phyloP scores from a whole-genome alignment of 1,140 invertebrate species.

The Pararge aegeria region DNA sequence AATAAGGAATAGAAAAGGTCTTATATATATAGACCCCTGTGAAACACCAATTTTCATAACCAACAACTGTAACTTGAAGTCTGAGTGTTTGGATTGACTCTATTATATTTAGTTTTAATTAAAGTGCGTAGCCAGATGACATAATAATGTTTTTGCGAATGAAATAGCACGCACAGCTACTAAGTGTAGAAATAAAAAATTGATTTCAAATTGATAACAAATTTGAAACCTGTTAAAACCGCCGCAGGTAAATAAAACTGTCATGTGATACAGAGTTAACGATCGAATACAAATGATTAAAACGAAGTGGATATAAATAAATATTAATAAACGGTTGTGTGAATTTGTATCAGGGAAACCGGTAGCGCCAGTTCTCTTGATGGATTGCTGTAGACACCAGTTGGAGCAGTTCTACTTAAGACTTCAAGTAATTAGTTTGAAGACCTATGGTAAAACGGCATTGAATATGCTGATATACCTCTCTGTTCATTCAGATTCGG shows the following conservation, averaged over 20 bases:
- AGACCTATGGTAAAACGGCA: no score
- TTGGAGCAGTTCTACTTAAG: constrained; percentile 33
- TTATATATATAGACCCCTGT: no score
- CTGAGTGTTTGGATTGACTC: no score
- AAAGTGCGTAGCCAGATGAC: no score
- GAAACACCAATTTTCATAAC: no score
- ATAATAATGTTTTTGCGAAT: no score
- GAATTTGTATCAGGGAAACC: constrained; percentile 13
- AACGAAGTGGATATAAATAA: not conserved
- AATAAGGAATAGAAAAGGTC: no score
- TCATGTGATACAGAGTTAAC: not conserved
- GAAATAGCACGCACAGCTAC: no score
- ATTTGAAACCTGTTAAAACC: not conserved
- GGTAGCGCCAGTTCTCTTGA: constrained; percentile 21
- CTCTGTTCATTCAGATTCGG: no score
- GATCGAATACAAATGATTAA: not conserved
- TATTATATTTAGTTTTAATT: no score
- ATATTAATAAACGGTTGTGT: constrained; percentile 16
- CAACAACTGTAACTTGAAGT: no score
- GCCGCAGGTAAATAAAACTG: not conserved
- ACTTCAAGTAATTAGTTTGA: not conserved
- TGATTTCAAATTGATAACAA: constrained; percentile 4
- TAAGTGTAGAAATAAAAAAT: not conserved
- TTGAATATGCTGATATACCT: no score
- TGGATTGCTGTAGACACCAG: constrained; percentile 24